Conservation (phyloP, 2,113 vertebrate species). For the Phyllopteryx taeniolatus region DNA sequence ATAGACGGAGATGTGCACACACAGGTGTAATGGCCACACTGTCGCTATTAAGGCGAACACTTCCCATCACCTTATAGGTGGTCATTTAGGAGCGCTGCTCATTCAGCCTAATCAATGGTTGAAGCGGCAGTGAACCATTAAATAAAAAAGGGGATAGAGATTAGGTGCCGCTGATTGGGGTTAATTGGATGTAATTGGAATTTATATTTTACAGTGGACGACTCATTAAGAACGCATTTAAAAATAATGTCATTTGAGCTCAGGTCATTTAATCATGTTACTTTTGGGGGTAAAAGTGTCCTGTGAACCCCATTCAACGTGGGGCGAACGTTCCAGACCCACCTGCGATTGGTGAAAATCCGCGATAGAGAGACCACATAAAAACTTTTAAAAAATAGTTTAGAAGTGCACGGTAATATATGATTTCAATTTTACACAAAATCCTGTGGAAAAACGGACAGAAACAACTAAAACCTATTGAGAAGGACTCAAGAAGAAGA, state of each 20-base stretch:
- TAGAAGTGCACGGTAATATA: too few species aligned
- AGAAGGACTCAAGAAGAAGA: too few species aligned
- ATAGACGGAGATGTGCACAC: conserved; percentile 58
- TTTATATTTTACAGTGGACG: conserved; percentile 87
- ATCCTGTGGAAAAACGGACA: too few species aligned
- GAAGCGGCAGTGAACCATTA: conserved; percentile 89
- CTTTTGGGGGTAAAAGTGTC: conserved; percentile 34
- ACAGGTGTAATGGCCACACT: conserved; percentile 69
- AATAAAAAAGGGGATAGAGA: conserved; percentile 84
- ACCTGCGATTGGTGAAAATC: neutral
- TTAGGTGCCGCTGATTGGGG: conserved; percentile 92
- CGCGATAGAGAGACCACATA: neutral
- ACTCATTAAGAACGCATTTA: conserved; percentile 82
- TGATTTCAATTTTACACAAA: too few species aligned
- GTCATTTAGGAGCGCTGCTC: conserved; percentile 89
- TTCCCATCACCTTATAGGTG: conserved; percentile 81
- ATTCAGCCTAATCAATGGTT: conserved; percentile 88
- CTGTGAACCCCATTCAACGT: neutral
- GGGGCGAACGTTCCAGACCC: neutral
- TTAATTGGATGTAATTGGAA: conserved; percentile 99
- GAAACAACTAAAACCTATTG: too few species aligned
- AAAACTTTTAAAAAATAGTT: too few species aligned
- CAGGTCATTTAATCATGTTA: conserved; percentile 77
- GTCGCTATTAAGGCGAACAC: conserved; percentile 80
- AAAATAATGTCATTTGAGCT: conserved; percentile 75